A percentile compares a stretch with the other conserved stretches of the same genome.
Evolutionary conservation across 2,888 invertebrate species (phyloP).

Genomic region (Malthinus flaveolus): DNA sequence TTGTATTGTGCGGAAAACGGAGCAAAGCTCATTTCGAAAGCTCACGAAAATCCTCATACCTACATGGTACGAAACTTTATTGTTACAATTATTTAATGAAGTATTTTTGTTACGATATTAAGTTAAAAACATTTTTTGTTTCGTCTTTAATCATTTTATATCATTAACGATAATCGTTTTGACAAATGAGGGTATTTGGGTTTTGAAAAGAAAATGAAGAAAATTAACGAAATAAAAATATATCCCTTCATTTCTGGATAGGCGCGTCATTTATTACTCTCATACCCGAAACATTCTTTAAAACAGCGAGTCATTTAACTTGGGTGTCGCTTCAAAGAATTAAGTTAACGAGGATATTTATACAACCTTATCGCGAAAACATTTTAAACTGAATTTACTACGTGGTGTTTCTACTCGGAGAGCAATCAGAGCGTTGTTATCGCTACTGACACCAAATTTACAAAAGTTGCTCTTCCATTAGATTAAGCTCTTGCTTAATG

Average conservation of each 20-base stretch:
- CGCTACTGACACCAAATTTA: conserved; percentile 47
- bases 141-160: conserved; percentile 14
- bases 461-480: conserved; percentile 47
- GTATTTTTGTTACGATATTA: not conserved
- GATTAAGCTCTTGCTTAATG: conserved; percentile 47
- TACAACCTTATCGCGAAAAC: conserved; percentile 51
- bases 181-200: conserved; percentile 29
- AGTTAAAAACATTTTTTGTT: not conserved
- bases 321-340: conserved; percentile 44
- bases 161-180: conserved; percentile 15
- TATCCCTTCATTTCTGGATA: conserved; percentile 31
- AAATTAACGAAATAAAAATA: conserved; percentile 36
- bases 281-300: conserved; percentile 29
- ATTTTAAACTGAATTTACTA: conserved; percentile 52
- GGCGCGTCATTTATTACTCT: conserved; percentile 33
- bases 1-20: not conserved
- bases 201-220: conserved; percentile 29
- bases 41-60: no score
- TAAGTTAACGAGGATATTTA: conserved; percentile 53
- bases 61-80: no score
- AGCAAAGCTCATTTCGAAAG: not conserved
- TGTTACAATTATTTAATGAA: no score
- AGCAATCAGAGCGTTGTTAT: conserved; percentile 47
- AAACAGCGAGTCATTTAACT: conserved; percentile 34
- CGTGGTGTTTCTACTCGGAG: conserved; percentile 44